Conservation (phyloP, 1,140 invertebrate genomes). For the Battus philenor region DNA sequence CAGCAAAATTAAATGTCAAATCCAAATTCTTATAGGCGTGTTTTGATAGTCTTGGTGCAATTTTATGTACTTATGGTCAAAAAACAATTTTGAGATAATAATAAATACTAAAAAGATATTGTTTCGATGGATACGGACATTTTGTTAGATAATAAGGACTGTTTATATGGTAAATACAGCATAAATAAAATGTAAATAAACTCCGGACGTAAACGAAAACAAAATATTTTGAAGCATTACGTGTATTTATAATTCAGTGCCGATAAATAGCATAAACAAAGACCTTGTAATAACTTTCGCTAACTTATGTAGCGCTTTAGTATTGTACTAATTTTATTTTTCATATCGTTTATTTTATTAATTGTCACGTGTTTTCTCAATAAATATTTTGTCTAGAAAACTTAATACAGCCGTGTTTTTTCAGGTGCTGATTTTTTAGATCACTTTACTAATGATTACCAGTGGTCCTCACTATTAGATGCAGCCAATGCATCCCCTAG, state of each 20-base stretch:
- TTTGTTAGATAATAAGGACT: slow-evolving; percentile 48
- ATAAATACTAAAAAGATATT: slow-evolving; percentile 3
- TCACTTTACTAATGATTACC: slow-evolving; percentile 50
- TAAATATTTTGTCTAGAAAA: no score
- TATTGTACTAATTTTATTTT: background rate
- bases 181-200: slow-evolving; percentile 21
- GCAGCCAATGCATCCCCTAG: slow-evolving; percentile 57
- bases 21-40: no score
- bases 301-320: background rate
- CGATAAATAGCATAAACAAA: slow-evolving; percentile 2
- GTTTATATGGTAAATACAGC: slow-evolving; percentile 50
- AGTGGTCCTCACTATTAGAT: slow-evolving; percentile 56
- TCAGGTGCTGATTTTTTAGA: slow-evolving; percentile 57
- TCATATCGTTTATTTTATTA: background rate
- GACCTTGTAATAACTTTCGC: slow-evolving; percentile 13
- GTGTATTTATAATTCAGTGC: slow-evolving; percentile 9
- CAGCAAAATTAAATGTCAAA: no score
- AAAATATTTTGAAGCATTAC: slow-evolving; percentile 21
- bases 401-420: slow-evolving; percentile 21
- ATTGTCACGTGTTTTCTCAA: no score
- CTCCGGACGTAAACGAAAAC: slow-evolving; percentile 39
- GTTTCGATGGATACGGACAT: slow-evolving; percentile 61
- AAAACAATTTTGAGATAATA: no score
- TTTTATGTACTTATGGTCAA: slow-evolving; percentile 14
- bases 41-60: background rate